Percentiles rank a stretch among this genome's conserved stretches.
phyloP scores from a whole-genome alignment of 2,797 vertebrate species.

The Sebastes steindachneri region DNA sequence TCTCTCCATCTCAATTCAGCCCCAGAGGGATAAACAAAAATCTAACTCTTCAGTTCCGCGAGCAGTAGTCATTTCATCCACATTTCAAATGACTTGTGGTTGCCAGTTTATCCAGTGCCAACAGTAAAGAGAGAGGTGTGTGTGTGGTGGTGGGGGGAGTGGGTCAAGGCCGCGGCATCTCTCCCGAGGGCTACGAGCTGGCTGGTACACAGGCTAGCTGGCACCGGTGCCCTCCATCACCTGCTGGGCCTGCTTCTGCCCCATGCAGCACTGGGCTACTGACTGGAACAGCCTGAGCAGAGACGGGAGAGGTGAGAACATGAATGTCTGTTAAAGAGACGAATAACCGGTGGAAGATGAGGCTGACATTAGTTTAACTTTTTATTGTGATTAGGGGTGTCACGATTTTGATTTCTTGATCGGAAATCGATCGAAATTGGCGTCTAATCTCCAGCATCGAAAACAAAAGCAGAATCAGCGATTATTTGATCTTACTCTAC shows the following conservation, averaged over 20 bases:
- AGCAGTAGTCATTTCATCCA: conserved; percentile 78
- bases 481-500: too few species aligned
- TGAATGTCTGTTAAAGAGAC: background rate
- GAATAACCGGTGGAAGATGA: background rate
- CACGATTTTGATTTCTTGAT: too few species aligned
- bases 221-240: conserved; percentile 99
- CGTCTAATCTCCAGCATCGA: too few species aligned
- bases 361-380: background rate
- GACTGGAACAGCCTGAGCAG: conserved; percentile 95
- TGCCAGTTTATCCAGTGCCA: conserved; percentile 82
- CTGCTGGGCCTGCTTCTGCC: conserved; percentile 99
- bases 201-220: conserved; percentile 86
- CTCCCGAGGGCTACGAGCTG: conserved; percentile 71
- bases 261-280: conserved; percentile 99
- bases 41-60: conserved; percentile 67
- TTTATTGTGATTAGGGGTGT: too few species aligned
- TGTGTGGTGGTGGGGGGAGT: conserved; percentile 55
- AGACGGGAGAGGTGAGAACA: background rate
- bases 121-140: conserved; percentile 75
- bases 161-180: conserved; percentile 69
- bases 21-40: conserved; percentile 55
- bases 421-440: too few species aligned
- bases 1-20: conserved; percentile 56
- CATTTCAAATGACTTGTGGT: conserved; percentile 68
- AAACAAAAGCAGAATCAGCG: too few species aligned